Evolutionary conservation across 2,797 vertebrate genomes (phyloP).

Genomic region (Danio tinwini): DNA sequence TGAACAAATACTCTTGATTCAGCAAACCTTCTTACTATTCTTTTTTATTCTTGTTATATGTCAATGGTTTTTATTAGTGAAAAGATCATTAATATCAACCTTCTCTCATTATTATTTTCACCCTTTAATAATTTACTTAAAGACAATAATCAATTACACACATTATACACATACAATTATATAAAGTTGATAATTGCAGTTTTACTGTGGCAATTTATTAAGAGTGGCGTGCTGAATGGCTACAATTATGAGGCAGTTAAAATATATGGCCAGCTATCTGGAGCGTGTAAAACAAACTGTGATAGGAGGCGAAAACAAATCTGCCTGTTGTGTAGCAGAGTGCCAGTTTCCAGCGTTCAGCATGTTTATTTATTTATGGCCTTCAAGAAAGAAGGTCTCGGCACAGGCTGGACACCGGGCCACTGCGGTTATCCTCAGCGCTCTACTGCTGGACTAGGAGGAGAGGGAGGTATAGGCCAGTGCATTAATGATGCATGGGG

Average conservation of each 20-base stretch:
- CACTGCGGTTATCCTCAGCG: slow-evolving; percentile 64
- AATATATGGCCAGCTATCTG: slow-evolving; percentile 69
- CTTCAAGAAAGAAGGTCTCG: slow-evolving; percentile 61
- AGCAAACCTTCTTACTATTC: no score
- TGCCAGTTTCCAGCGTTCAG: slow-evolving; percentile 65
- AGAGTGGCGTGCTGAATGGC: slow-evolving; percentile 3
- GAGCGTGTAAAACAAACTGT: slow-evolving; percentile 68
- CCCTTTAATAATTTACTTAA: slow-evolving; percentile 21
- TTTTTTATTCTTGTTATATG: no score
- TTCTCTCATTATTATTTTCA: not conserved
- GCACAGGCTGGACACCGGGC: slow-evolving; percentile 60
- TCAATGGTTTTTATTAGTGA: no score
- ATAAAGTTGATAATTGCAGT: slow-evolving; percentile 17
- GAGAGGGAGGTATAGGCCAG: slow-evolving; percentile 57
- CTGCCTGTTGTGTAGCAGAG: slow-evolving; percentile 69
- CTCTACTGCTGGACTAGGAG: slow-evolving; percentile 64
- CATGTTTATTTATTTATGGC: slow-evolving; percentile 78
- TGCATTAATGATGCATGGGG: slow-evolving; percentile 76
- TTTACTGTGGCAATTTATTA: slow-evolving; percentile 10
- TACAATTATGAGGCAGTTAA: slow-evolving; percentile 63
- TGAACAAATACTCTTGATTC: no score
- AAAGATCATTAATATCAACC: no score
- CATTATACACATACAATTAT: slow-evolving; percentile 25
- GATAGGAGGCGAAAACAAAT: slow-evolving; percentile 74
- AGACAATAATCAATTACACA: not conserved